Evolutionary conservation across 2,888 invertebrate species (phyloP), one percentile per base, ranked within the genome.

Genomic region (Caenorhabditis wallacei): DNA sequence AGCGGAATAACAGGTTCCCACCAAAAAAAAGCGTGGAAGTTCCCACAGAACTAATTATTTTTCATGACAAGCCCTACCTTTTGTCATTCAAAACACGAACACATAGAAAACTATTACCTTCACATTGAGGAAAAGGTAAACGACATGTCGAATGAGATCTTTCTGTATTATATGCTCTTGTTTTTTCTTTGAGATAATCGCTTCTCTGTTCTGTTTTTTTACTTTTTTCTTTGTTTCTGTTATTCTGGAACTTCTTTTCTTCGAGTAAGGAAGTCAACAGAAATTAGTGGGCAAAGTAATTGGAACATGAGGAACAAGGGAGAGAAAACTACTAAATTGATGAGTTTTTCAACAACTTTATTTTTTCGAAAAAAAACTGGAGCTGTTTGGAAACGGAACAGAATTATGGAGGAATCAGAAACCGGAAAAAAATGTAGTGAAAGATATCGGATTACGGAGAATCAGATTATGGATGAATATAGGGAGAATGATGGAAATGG

Each of bases 281-380:
- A 24, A 71, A 59, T 71, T 71, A 70, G 70, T 30, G 22, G n/a
- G 22, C 30, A 24, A 48, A 66, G 66, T 66, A 66, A 66, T 66
- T 66, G 53, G 66, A 66, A 66, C 66, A 35, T 26, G 37, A 66
- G 22, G 53, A 66, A 66, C 66, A 66, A 66, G 37, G 16, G 11
- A 10, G 11, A 40, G 40, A 8, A 30, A 30, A n/a, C n/a, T n/a
- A n/a, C n/a, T n/a, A n/a, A n/a, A n/a, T n/a, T n/a, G 30, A 64
- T 48, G 51, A 30, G 10, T 63, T 26, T 64, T 18, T 26, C 16
- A 64, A 51, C 51, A 13, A 35, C 30, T 30, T 8, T 30, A 30
- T 30, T 30, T 30, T 30, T 8, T 5, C 30, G 22, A 48, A 24
- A 30, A 35, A 57, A 57, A 8, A 18, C 1, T 11, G 22, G 20